These are phyloP conservation scores for Ia io DNA, from an alignment of 2,113 vertebrate genomes.

Conservation along the genomic window DNA sequence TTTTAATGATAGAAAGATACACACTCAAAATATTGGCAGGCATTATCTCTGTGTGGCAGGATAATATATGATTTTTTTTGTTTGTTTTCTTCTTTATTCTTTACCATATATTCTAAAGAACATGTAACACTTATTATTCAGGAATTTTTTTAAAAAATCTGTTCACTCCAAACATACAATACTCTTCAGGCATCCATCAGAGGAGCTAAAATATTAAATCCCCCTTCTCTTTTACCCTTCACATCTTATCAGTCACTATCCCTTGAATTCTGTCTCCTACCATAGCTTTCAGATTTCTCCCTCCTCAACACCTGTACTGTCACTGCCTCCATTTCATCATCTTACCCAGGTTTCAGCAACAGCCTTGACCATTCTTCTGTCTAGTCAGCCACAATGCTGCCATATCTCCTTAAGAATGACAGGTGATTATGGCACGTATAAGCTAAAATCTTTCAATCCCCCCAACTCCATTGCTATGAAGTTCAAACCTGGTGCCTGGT, in stretches of 20 bases:
- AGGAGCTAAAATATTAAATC: constrained; percentile 10
- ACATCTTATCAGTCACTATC: not conserved
- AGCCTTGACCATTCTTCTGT: not conserved
- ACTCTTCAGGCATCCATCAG: not conserved
- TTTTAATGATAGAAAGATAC: not conserved
- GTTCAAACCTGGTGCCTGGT: not conserved
- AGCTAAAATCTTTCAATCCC: not conserved
- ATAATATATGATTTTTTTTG: not conserved
- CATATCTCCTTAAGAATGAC: not conserved
- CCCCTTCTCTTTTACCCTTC: not conserved
- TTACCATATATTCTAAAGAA: constrained; percentile 14
- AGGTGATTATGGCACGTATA: not conserved
- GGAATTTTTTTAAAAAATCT: not conserved
- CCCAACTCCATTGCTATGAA: not conserved
- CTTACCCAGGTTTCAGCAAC: not conserved
- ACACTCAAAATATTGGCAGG: not conserved
- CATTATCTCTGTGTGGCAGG: not conserved
- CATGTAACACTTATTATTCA: not conserved
- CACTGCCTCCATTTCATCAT: not conserved
- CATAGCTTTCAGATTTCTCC: not conserved
- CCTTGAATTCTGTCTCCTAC: not conserved
- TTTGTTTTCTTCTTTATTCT: not conserved
- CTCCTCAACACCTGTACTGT: not conserved
- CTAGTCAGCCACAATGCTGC: not conserved
- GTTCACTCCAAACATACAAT: not conserved